These are phyloP conservation scores for Lethocerus indicus DNA, from an alignment of 1,140 invertebrate species.

Conservation along the genomic window DNA sequence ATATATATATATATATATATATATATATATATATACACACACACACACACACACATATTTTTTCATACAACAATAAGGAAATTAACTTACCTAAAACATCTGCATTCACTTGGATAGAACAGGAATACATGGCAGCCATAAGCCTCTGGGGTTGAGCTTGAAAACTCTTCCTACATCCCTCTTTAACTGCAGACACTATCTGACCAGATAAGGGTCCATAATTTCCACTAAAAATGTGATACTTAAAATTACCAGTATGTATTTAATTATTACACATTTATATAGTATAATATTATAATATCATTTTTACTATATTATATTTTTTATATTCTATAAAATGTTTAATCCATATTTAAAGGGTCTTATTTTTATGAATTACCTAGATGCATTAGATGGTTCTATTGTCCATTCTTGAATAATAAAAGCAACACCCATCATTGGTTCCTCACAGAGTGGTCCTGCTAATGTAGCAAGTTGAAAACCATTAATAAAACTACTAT, in stretches of 20 bases:
- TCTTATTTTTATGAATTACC: too few relatives aligned
- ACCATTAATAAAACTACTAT: conserved; percentile 76
- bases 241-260: too few relatives aligned
- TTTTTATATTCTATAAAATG: too few relatives aligned
- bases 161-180: conserved; percentile 75
- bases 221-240: conserved; percentile 8
- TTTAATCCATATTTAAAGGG: too few relatives aligned
- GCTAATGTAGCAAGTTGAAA: conserved; percentile 82
- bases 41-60: too few relatives aligned
- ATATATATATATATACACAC: too few relatives aligned
- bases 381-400: too few relatives aligned
- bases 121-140: conserved; percentile 93
- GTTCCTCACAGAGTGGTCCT: conserved; percentile 89
- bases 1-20: too few relatives aligned
- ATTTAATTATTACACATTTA: too few relatives aligned
- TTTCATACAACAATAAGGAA: background rate
- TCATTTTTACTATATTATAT: too few relatives aligned
- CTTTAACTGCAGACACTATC: conserved; percentile 80
- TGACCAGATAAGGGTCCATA: conserved; percentile 50
- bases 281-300: too few relatives aligned
- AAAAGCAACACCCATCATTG: conserved; percentile 88
- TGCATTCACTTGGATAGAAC: conserved; percentile 78
- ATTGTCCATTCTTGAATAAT: conserved; percentile 65
- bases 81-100: conserved; percentile 74
- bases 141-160: conserved; percentile 77